Conservation (phyloP, 2,797 vertebrate genomes). For the Anguilla anguilla region DNA sequence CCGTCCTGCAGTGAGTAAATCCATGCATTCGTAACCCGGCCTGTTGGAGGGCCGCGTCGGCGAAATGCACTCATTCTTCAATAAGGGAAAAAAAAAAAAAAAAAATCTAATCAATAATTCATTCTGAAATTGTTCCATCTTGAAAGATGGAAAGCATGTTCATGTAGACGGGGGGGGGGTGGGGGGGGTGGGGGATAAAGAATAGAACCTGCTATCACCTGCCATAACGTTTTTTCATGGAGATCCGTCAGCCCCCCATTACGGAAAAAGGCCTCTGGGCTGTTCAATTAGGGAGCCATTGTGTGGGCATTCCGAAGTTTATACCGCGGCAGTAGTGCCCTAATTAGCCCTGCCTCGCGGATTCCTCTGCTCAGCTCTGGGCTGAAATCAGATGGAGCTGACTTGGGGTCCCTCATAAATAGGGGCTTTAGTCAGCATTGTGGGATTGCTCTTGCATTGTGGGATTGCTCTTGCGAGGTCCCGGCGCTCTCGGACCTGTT, state of each 20-base stretch:
- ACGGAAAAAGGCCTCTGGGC: conserved; percentile 55
- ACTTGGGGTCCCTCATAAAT: conserved; percentile 12
- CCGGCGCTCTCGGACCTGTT: conserved; percentile 10
- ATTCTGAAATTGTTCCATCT: conserved; percentile 35
- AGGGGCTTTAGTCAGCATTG: conserved; percentile 21
- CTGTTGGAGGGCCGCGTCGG: conserved; percentile 16
- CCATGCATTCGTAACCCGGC: conserved; percentile 18
- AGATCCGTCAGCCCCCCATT: conserved; percentile 47
- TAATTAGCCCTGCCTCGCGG: neutral
- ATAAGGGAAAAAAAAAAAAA: conserved; percentile 13
- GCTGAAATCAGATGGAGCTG: conserved; percentile 17
- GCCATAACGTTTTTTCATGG: conserved; percentile 23
- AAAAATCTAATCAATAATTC: conserved; percentile 50
- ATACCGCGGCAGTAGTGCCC: conserved; percentile 41
- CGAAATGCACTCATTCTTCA: conserved; percentile 12
- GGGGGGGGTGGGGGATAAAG: conserved; percentile 24
- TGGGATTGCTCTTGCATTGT: conserved; percentile 11
- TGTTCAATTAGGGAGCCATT: conserved; percentile 58
- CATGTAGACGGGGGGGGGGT: conserved; percentile 45
- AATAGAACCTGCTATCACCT: conserved; percentile 37
- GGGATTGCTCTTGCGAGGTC: neutral
- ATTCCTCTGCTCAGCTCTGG: neutral
- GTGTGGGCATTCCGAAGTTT: conserved; percentile 43
- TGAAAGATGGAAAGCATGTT: conserved; percentile 31
- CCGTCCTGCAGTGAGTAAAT: neutral